Base-by-base conservation (phyloP, 1,140 invertebrate genomes). In the Oedothorax gibbosus region DNA sequence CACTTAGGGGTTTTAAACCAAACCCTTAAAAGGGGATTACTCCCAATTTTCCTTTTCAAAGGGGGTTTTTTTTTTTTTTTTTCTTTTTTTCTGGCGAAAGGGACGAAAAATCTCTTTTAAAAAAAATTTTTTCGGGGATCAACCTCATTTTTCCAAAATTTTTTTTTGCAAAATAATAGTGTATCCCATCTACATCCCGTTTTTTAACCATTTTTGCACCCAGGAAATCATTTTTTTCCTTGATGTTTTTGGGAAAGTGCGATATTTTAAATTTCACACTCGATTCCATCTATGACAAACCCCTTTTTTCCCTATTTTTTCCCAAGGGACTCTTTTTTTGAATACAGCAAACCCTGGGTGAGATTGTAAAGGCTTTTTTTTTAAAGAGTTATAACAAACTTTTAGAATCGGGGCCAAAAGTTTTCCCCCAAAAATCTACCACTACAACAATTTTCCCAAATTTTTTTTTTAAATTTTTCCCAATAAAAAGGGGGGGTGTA, bases 201-300 rank as follows among this genome's bases (percentile, higher is more conserved):
- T 21, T 66, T 66, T 66, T 66, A 66, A 66, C 64, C 64, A 66
- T 66, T 21, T 66, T 66, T 65, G 64, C 64, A 65, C 20, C 64
- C 14, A 18, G 64, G 20, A 18, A 65, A 65, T 65, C 64, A 65
- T n/a, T n/a, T n/a, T n/a, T 66, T 66, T 21, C 64, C 64, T 66
- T 66, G 64, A 66, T n/a, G 64, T 20, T 66, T 66, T 66, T 66
- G 64, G n/a, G 64, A 66, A 66, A 66, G 64, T 66, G 64, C 20
- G 64, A 66, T 66, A 66, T 66, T 66, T 66, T 66, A n/a, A 66
- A 66, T 66, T 66, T 66, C 64, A 66, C 64, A 66, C 64, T 66
- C 64, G n/a, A 66, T 66, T 66, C 64, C 64, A 66, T 66, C 64
- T 66, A 66, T 66, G 64, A 66, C 64, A 20, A 66, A 66, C 64